These are phyloP conservation scores for Agriopis marginaria DNA, from an alignment of 2,888 invertebrate genomes.

Conservation along the genomic window DNA sequence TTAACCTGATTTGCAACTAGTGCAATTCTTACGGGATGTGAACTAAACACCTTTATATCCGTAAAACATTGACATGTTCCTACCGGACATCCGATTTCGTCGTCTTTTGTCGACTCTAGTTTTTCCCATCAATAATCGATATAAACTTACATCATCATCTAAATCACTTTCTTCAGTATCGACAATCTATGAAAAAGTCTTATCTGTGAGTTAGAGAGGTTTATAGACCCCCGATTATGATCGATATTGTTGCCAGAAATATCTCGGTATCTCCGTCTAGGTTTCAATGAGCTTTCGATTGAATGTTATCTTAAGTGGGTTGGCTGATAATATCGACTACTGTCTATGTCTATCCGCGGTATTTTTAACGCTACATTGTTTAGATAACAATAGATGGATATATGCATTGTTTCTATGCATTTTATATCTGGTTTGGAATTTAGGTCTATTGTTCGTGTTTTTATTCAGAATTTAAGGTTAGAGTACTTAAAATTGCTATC, in stretches of 20 bases:
- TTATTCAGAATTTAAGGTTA: slow-evolving; percentile 18
- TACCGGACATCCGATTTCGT: slow-evolving; percentile 44
- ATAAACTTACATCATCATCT: neutral
- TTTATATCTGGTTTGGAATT: slow-evolving; percentile 17
- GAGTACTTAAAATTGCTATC: slow-evolving; percentile 3
- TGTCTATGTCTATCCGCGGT: slow-evolving; percentile 29
- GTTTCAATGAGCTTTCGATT: slow-evolving; percentile 37
- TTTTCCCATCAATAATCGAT: slow-evolving; percentile 16
- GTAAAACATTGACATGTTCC: slow-evolving; percentile 18
- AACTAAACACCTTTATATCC: slow-evolving; percentile 32
- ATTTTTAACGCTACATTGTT: slow-evolving; percentile 42
- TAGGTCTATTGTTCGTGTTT: slow-evolving; percentile 13
- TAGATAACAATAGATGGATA: slow-evolving; percentile 37
- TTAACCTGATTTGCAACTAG: too few species aligned
- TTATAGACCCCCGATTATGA: slow-evolving; percentile 18
- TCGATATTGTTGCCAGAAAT: slow-evolving; percentile 25
- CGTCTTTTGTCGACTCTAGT: slow-evolving; percentile 38
- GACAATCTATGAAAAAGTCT: slow-evolving; percentile 4
- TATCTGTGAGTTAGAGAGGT: slow-evolving; percentile 13
- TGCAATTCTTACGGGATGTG: too few species aligned
- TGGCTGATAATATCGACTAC: slow-evolving; percentile 39
- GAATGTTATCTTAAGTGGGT: slow-evolving; percentile 40
- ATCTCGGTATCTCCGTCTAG: slow-evolving; percentile 20
- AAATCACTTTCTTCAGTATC: slow-evolving; percentile 20
- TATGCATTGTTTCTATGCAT: slow-evolving; percentile 16